Percentiles rank a stretch among this genome's conserved stretches.
These are phyloP conservation scores for Tragelaphus strepsiceros DNA, from an alignment of 2,113 vertebrate genomes.

Conservation along the genomic window DNA sequence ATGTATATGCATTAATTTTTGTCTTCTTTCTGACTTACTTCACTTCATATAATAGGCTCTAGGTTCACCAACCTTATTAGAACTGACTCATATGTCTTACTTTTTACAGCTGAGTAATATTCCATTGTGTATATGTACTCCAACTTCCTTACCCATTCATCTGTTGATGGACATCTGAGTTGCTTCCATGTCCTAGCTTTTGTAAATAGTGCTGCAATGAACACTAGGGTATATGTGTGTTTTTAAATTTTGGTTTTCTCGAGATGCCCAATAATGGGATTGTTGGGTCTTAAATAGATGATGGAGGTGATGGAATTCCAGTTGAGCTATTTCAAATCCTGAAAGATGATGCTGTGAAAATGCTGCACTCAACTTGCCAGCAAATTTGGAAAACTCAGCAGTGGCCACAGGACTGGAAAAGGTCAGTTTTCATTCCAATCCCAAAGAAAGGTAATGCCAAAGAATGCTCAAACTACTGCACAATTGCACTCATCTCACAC, in stretches of 20 bases:
- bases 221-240: background rate
- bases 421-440: too few species aligned
- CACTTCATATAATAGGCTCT: background rate
- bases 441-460: too few species aligned
- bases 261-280: background rate
- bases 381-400: too few species aligned
- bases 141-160: background rate
- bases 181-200: background rate
- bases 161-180: background rate
- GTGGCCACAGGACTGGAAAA: too few species aligned
- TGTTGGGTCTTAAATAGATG: background rate
- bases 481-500: too few species aligned
- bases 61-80: background rate
- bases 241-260: background rate
- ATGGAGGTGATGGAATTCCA: too few species aligned
- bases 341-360: too few species aligned
- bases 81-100: background rate
- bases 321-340: too few species aligned
- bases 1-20: background rate
- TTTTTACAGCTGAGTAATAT: background rate
- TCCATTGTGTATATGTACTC: background rate
- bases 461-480: too few species aligned
- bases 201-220: background rate
- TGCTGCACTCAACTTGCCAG: too few species aligned
- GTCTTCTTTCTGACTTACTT: background rate